A percentile compares a stretch with the other conserved stretches of the same genome.
Conservation (phyloP, 2,797 vertebrate species). For the Pseudotriccus pelzelni region DNA sequence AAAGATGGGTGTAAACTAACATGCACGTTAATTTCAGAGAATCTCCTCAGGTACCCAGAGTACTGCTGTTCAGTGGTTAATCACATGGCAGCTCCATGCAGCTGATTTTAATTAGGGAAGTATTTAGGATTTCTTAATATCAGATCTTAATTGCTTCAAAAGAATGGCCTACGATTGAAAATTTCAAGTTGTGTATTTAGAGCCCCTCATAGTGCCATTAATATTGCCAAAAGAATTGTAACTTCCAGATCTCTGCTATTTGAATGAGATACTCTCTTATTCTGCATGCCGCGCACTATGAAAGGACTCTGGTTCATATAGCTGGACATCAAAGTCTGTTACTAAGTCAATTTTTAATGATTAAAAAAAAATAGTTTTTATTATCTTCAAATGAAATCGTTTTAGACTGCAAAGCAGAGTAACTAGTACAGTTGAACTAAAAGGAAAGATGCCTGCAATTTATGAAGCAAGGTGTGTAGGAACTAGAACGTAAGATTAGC, state of each 20-base stretch:
- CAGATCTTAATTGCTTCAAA: background rate
- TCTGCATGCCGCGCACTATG: background rate
- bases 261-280: background rate
- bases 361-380: conserved; percentile 38
- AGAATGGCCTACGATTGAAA: background rate
- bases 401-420: background rate
- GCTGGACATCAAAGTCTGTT: background rate
- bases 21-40: background rate
- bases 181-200: background rate
- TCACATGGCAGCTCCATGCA: background rate
- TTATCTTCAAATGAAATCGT: background rate
- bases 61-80: background rate
- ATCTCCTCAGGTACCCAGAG: background rate
- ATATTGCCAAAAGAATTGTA: background rate
- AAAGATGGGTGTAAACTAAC: background rate
- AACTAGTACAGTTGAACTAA: background rate
- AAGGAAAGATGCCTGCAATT: background rate
- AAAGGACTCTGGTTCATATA: background rate
- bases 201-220: background rate
- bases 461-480: background rate
- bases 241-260: background rate
- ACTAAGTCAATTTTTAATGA: background rate
- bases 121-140: background rate
- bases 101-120: background rate
- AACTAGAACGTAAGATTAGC: background rate